Evolutionary conservation across 2,113 vertebrate species (phyloP), one percentile per base, ranked within the genome.

Genomic region (Notarius lentiginosus): DNA sequence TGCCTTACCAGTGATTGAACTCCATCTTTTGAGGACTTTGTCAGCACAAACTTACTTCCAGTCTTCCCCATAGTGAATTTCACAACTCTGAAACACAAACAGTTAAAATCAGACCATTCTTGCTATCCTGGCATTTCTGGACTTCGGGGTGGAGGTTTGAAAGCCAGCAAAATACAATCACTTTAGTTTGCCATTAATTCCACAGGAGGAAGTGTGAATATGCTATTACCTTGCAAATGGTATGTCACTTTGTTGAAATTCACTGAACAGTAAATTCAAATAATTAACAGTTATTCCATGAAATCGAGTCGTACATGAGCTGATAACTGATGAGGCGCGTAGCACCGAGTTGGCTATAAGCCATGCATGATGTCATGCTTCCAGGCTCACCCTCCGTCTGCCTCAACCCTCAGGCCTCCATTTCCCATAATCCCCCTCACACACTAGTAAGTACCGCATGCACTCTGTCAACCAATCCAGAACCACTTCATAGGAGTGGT

Each of bases 21-120:
- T 34, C 93, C 94, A 41, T 95, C 94, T 88, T 93, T 85, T 0
- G 93, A 86, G 11, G 93, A 60, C 79, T 95, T 92, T 60, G 75
- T 90, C 49, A 94, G 89, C 65, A 94, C 92, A 91, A 94, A 91
- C 92, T 95, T 95, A 85, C 95, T 95, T 55, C 91, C 93, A 0
- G 84, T 84, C 88, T 92, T 93, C 12, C 95, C 95, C 95, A 96
- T 95, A 63, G 30, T 68, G 92, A 30, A 55, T 51, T 2, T 68
- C 79, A 30, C 76, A 84, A 76, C 20, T 41, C 60, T 60, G 63
- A 51, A n/a, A 87, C 4, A 86, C n/a, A 91, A 84, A 72, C 12
- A 20, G 0, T 58, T 83, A 41, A 68, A 80, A 24, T 30, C 82
- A n/a, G 27, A 76, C 20, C 10, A 76, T 24, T 5, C 5, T 14